A percentile compares a stretch with the other conserved stretches of the same genome.
phyloP scores from a whole-genome alignment of 2,888 invertebrate genomes.

The Zele albiditarsus region DNA sequence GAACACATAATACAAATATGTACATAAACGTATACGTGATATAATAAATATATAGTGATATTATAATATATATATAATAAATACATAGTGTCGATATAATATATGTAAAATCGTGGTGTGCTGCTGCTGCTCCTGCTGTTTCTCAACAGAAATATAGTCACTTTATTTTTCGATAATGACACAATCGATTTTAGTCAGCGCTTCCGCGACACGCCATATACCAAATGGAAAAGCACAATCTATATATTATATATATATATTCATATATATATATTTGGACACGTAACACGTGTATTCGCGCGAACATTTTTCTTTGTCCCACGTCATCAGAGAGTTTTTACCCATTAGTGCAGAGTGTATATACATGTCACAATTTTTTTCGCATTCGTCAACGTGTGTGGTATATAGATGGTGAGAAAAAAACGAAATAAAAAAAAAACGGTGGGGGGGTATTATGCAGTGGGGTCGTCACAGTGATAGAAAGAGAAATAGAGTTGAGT shows the following conservation, averaged over 20 bases:
- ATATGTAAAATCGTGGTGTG: background rate
- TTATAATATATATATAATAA: background rate
- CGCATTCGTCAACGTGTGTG: conserved; percentile 16
- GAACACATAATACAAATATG: no score
- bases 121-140: no score
- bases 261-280: conserved; percentile 11
- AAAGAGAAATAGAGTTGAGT: background rate
- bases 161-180: conserved; percentile 41
- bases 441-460: background rate
- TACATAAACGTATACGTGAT: background rate
- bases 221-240: conserved; percentile 10
- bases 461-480: background rate
- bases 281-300: conserved; percentile 6
- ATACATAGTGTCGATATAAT: background rate
- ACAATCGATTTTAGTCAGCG: conserved; percentile 32
- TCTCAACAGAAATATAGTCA: background rate
- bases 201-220: conserved; percentile 5
- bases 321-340: conserved; percentile 23
- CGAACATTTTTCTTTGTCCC: conserved; percentile 33
- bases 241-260: background rate
- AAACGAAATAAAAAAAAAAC: background rate
- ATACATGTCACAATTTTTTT: conserved; percentile 36
- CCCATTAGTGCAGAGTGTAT: conserved; percentile 24
- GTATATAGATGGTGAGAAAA: background rate
- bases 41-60: no score